Conservation (phyloP, 2,113 vertebrate genomes). For the Hymenochirus boettgeri region DNA sequence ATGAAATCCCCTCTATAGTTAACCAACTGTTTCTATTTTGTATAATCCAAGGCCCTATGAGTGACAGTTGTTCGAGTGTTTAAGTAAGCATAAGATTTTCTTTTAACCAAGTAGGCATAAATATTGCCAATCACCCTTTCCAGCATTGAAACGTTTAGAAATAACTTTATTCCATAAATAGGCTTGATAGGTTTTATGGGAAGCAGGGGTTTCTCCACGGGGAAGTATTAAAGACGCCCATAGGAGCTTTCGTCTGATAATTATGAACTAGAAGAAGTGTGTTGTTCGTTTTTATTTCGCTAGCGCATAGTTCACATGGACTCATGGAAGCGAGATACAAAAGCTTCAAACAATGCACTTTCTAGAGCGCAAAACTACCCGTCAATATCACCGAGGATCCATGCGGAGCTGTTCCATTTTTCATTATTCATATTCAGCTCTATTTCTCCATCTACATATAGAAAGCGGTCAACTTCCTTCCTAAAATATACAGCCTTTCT, state of each 20-base stretch:
- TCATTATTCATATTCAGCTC: constrained; percentile 5
- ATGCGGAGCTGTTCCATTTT: constrained; percentile 2
- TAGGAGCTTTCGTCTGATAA: not conserved
- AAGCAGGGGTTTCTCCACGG: not conserved
- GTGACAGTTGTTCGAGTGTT: too few species aligned
- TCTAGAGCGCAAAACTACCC: not conserved
- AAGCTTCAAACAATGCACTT: not conserved
- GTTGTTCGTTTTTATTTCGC: not conserved
- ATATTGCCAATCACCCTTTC: too few species aligned
- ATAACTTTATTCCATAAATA: not conserved
- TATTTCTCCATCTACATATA: too few species aligned
- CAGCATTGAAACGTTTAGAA: too few species aligned
- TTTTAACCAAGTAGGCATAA: too few species aligned
- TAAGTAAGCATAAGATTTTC: too few species aligned
- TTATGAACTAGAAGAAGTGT: not conserved
- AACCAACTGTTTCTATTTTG: too few species aligned
- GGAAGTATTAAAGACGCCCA: not conserved
- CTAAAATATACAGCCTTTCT: too few species aligned
- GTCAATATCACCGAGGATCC: constrained; percentile 2
- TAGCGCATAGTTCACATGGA: not conserved
- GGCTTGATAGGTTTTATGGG: not conserved
- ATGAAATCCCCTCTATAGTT: too few species aligned
- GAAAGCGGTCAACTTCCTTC: not conserved
- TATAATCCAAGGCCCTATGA: too few species aligned
- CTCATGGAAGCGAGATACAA: not conserved